Evolutionary conservation across 2,888 invertebrate species (phyloP).

Genomic region (Parnassius mnemosyne): DNA sequence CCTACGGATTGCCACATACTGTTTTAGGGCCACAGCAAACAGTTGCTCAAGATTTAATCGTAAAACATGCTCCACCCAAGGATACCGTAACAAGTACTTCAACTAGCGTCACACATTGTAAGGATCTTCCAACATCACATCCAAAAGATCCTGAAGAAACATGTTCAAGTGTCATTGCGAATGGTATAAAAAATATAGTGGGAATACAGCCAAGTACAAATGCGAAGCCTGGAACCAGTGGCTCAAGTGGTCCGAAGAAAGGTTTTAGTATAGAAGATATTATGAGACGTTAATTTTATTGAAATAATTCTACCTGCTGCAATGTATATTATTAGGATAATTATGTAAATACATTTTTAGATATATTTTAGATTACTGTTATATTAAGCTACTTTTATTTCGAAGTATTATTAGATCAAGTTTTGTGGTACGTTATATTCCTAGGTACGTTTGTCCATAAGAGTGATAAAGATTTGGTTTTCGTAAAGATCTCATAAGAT

Average conservation of each 20-base stretch:
- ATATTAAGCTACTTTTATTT: slow-evolving; percentile 28
- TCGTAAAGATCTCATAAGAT: slow-evolving; percentile 80
- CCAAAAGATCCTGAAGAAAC: slow-evolving; percentile 53
- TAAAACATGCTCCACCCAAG: slow-evolving; percentile 76
- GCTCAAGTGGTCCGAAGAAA: slow-evolving; percentile 85
- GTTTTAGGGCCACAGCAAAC: slow-evolving; percentile 74
- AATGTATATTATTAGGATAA: slow-evolving; percentile 33
- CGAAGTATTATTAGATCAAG: slow-evolving; percentile 74
- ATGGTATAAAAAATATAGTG: slow-evolving; percentile 75
- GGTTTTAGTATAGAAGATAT: slow-evolving; percentile 96
- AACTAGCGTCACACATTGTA: slow-evolving; percentile 63
- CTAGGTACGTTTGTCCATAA: slow-evolving; percentile 69
- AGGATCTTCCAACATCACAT: slow-evolving; percentile 48
- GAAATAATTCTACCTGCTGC: slow-evolving; percentile 25
- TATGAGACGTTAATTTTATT: slow-evolving; percentile 86
- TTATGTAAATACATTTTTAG: slow-evolving; percentile 35
- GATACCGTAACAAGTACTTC: slow-evolving; percentile 63
- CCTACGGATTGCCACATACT: slow-evolving; percentile 63
- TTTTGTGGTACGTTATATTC: slow-evolving; percentile 50
- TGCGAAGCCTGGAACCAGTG: slow-evolving; percentile 78
- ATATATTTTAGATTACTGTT: slow-evolving; percentile 5
- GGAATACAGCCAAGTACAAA: slow-evolving; percentile 71
- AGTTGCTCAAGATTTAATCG: slow-evolving; percentile 75
- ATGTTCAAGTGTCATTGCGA: slow-evolving; percentile 64
- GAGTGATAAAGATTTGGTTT: slow-evolving; percentile 75